Conservation (phyloP, 2,113 vertebrate genomes). For the Stegastes partitus region DNA sequence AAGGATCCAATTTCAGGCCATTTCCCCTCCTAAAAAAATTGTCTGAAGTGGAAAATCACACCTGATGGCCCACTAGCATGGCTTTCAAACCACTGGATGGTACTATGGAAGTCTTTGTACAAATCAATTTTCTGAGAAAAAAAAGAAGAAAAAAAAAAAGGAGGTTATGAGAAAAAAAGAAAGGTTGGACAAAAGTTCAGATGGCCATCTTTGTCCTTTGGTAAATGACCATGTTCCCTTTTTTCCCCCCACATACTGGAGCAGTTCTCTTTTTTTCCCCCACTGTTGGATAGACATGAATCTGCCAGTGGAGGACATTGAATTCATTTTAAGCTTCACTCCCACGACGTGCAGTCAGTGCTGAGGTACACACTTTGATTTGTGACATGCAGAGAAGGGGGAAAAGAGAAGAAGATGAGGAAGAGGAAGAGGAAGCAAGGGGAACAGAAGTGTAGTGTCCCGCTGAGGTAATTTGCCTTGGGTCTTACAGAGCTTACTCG, state of each 20-base stretch:
- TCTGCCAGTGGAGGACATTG: slow-evolving; percentile 55
- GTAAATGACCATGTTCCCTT: slow-evolving; percentile 36
- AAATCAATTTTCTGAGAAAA: slow-evolving; percentile 68
- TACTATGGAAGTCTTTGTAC: slow-evolving; percentile 66
- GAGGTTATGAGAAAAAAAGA: slow-evolving; percentile 39
- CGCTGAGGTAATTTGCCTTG: slow-evolving; percentile 77
- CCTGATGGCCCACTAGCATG: slow-evolving; percentile 71
- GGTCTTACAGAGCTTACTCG: slow-evolving; percentile 74
- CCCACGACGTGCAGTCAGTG: slow-evolving; percentile 49
- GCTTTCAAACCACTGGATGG: slow-evolving; percentile 72
- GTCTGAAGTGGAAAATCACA: slow-evolving; percentile 79
- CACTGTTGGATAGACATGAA: slow-evolving; percentile 40
- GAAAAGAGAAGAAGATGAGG: slow-evolving; percentile 18
- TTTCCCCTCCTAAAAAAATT: slow-evolving; percentile 57
- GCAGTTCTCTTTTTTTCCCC: slow-evolving; percentile 8
- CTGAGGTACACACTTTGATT: slow-evolving; percentile 73
- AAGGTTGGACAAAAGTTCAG: slow-evolving; percentile 51
- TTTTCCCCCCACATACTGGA: neutral
- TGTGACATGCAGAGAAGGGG: slow-evolving; percentile 56
- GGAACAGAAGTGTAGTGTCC: slow-evolving; percentile 66
- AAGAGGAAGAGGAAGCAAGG: slow-evolving; percentile 48
- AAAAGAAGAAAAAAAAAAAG: slow-evolving; percentile 52
- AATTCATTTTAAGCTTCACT: slow-evolving; percentile 66
- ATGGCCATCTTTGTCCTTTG: slow-evolving; percentile 58
- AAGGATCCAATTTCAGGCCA: slow-evolving; percentile 73